phyloP scores from a whole-genome alignment of 2,888 invertebrate species.

The Thecophora atra region DNA sequence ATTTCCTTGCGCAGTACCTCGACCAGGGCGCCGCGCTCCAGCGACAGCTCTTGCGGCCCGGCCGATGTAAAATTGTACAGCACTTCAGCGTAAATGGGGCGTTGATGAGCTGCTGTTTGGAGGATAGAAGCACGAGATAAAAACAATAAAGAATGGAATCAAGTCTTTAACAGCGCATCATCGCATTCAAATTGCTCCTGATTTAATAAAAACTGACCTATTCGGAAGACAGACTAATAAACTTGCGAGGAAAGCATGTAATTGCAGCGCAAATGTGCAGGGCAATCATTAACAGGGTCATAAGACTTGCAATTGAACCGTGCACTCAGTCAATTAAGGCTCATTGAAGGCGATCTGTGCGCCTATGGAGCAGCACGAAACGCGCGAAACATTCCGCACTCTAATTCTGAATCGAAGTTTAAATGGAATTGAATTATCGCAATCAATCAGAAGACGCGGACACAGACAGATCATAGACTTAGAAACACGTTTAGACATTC shows the following conservation, averaged over 20 bases:
- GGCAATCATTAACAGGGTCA: conserved; percentile 18
- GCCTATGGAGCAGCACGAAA: background rate
- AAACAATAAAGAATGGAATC: conserved; percentile 14
- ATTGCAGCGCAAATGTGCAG: background rate
- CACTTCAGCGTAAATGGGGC: conserved; percentile 63
- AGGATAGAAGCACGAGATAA: background rate
- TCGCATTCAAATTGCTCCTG: background rate
- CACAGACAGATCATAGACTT: background rate
- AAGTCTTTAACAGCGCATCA: background rate
- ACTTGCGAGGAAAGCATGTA: background rate
- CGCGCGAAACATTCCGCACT: background rate
- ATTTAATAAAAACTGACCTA: conserved; percentile 7
- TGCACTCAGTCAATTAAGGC: conserved; percentile 10
- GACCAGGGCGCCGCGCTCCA: conserved; percentile 63
- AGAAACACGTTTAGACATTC: background rate
- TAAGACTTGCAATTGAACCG: conserved; percentile 7
- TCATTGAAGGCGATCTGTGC: conserved; percentile 10
- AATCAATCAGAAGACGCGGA: conserved; percentile 9
- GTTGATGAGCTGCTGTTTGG: conserved; percentile 44
- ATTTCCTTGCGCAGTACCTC: conserved; percentile 64
- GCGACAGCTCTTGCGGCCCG: conserved; percentile 63
- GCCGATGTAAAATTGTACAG: conserved; percentile 64
- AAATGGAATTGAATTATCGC: conserved; percentile 27
- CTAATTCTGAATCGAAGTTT: conserved; percentile 5
- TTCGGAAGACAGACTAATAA: background rate